Evolutionary conservation across 2,113 vertebrate genomes (phyloP).

Genomic region (Chunga burmeisteri): DNA sequence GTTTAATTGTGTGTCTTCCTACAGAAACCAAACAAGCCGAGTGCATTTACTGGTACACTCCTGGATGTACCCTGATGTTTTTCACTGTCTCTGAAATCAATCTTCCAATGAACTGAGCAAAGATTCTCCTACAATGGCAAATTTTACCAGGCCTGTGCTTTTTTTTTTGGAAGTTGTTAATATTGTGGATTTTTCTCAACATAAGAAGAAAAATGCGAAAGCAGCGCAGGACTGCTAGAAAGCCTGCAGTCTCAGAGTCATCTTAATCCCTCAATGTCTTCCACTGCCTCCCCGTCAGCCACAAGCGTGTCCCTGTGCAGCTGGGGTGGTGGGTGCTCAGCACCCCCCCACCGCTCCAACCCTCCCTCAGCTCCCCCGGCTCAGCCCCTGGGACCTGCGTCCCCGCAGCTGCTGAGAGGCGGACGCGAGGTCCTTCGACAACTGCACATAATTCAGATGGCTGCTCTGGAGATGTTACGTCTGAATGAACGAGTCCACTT

Average conservation of each 20-base stretch:
- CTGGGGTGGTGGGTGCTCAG: neutral
- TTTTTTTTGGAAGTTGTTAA: neutral
- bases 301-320: neutral
- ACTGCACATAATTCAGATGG: neutral
- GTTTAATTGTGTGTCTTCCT: neutral
- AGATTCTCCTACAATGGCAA: neutral
- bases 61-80: accelerated
- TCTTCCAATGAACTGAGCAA: neutral
- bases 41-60: accelerated
- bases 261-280: neutral
- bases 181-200: accelerated
- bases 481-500: neutral
- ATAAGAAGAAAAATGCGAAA: neutral
- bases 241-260: neutral
- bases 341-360: neutral
- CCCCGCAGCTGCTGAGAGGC: neutral
- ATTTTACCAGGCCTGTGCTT: neutral
- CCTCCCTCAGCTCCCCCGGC: neutral
- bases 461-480: neutral
- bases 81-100: neutral
- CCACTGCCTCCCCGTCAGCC: neutral
- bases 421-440: neutral
- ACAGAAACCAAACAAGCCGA: accelerated
- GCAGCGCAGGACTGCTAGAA: neutral
- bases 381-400: neutral